A percentile compares a stretch with the other conserved stretches of the same genome.
Conservation (phyloP, 1,140 invertebrate species). For the Rhopalosiphum padi region DNA sequence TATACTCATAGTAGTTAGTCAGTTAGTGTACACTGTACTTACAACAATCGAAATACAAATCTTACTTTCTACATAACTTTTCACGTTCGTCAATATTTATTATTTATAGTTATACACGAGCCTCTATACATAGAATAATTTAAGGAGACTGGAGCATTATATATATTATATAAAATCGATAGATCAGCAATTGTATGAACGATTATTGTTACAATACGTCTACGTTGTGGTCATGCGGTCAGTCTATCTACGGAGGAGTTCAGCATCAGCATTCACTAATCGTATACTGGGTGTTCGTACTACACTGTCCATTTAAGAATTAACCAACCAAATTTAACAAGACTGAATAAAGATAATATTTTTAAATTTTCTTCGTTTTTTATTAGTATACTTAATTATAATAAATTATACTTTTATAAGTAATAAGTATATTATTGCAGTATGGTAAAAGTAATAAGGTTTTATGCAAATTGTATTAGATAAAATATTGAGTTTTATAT, state of each 20-base stretch:
- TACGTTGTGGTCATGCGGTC: not conserved
- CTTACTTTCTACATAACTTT: slow-evolving; percentile 30
- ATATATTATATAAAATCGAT: not conserved
- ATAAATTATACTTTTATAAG: not conserved
- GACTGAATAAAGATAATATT: not conserved
- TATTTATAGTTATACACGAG: not conserved
- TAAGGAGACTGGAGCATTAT: not conserved
- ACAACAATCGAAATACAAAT: not conserved
- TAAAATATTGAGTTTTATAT: not conserved
- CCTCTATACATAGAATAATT: not conserved
- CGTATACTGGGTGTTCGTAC: not conserved
- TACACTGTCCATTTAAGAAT: not conserved
- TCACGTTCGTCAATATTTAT: not conserved
- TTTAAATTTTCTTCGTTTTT: not conserved
- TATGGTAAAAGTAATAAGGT: not conserved
- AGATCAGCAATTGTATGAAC: not conserved
- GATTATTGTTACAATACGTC: not conserved
- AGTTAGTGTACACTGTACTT: not conserved
- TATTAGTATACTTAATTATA: not conserved
- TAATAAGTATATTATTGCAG: not conserved
- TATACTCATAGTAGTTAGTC: not conserved
- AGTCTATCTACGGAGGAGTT: not conserved
- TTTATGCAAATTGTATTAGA: not conserved
- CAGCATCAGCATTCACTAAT: not conserved
- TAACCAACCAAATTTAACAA: not conserved